A percentile compares a stretch with the other conserved stretches of the same genome.
These are phyloP conservation scores for Eilema caniola DNA, from an alignment of 2,888 invertebrate species.

Conservation along the genomic window DNA sequence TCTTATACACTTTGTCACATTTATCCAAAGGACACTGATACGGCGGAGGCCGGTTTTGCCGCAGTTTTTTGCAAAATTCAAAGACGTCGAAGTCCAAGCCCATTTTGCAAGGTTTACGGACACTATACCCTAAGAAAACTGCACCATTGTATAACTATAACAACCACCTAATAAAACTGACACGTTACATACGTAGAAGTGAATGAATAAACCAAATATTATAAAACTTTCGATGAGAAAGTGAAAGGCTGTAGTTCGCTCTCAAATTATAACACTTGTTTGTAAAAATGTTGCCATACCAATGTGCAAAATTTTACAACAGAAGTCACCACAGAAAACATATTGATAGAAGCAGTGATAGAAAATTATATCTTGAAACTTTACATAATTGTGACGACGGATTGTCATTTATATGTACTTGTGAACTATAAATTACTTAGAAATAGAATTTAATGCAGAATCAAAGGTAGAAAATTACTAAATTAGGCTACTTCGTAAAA, in stretches of 20 bases:
- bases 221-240: constrained; percentile 37
- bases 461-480: no score
- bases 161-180: constrained; percentile 13
- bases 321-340: background rate
- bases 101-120: constrained; percentile 80
- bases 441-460: no score
- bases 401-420: no score
- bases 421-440: no score
- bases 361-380: background rate
- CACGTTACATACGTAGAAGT: constrained; percentile 15
- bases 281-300: constrained; percentile 27
- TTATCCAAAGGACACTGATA: constrained; percentile 95
- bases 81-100: constrained; percentile 95
- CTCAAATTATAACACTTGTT: constrained; percentile 34
- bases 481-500: no score
- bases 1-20: constrained; percentile 95
- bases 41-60: constrained; percentile 93
- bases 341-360: background rate
- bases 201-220: constrained; percentile 27
- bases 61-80: constrained; percentile 94
- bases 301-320: constrained; percentile 3
- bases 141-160: constrained; percentile 26
- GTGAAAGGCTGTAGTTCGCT: constrained; percentile 48
- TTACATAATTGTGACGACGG: no score
- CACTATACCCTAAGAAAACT: constrained; percentile 25